Conservation (phyloP, 2,888 invertebrate species). For the Cheilosia soror region DNA sequence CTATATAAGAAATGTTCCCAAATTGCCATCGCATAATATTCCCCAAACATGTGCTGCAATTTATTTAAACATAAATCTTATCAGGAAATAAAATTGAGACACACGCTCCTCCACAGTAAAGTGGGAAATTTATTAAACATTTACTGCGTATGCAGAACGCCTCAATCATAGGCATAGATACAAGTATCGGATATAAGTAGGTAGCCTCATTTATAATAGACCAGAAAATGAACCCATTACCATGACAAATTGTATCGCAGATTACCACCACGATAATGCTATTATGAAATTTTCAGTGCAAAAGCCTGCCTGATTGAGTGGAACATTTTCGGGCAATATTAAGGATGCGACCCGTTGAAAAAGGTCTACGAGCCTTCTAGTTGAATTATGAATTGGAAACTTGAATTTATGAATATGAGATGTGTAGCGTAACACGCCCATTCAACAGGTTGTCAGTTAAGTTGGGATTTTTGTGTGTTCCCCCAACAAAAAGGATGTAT, state of each 20-base stretch:
- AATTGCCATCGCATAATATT: no score
- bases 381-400: constrained; percentile 55
- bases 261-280: constrained; percentile 49
- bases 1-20: no score
- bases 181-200: neutral
- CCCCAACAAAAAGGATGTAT: neutral
- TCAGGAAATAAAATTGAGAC: constrained; percentile 42
- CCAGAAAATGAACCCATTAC: constrained; percentile 50
- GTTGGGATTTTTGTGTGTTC: neutral
- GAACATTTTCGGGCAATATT: constrained; percentile 14
- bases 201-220: constrained; percentile 40
- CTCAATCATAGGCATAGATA: constrained; percentile 2
- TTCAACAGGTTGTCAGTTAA: constrained; percentile 45
- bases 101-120: constrained; percentile 18
- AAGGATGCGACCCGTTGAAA: neutral
- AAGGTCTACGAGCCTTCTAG: neutral
- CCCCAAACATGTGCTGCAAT: constrained; percentile 18
- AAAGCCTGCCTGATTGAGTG: constrained; percentile 27
- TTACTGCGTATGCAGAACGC: constrained; percentile 12
- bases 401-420: constrained; percentile 45
- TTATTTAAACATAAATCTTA: constrained; percentile 50
- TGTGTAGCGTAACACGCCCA: neutral
- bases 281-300: constrained; percentile 47
- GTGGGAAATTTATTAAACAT: constrained; percentile 53
- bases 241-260: constrained; percentile 68